Evolutionary conservation across 1,140 invertebrate genomes (phyloP).

Genomic region (Trialeurodes vaporariorum): DNA sequence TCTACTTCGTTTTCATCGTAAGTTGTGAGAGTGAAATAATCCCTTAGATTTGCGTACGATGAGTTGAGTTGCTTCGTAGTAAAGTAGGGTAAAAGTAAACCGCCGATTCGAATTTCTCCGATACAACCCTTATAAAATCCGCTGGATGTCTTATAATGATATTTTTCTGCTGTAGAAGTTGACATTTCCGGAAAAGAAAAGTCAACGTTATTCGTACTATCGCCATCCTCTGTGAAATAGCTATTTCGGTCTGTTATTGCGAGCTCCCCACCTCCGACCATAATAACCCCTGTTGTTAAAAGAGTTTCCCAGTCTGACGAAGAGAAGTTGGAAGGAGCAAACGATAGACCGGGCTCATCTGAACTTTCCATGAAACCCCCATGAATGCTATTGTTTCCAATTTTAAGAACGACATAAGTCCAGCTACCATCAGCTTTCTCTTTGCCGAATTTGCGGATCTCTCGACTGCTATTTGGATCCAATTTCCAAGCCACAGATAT

Average conservation of each 20-base stretch:
- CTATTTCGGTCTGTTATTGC: neutral
- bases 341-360: slow-evolving; percentile 30
- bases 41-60: slow-evolving; percentile 38
- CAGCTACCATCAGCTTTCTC: slow-evolving; percentile 49
- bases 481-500: slow-evolving; percentile 25
- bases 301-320: slow-evolving; percentile 44
- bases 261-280: neutral
- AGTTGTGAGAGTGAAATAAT: slow-evolving; percentile 17
- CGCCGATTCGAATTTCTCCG: slow-evolving; percentile 75
- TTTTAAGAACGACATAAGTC: slow-evolving; percentile 47
- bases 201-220: neutral
- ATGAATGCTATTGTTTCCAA: slow-evolving; percentile 42
- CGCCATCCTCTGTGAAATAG: slow-evolving; percentile 2
- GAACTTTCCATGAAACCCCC: slow-evolving; percentile 39
- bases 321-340: slow-evolving; percentile 39
- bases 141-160: neutral
- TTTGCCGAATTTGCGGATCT: slow-evolving; percentile 40
- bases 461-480: slow-evolving; percentile 12
- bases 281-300: slow-evolving; percentile 34
- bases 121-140: slow-evolving; percentile 60
- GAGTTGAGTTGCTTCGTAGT: slow-evolving; percentile 52
- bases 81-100: slow-evolving; percentile 80
- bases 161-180: neutral
- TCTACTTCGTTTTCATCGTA: slow-evolving; percentile 28
- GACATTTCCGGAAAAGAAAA: neutral